Evolutionary conservation across 2,113 vertebrate genomes (phyloP).

Genomic region (Oophaga pumilio): DNA sequence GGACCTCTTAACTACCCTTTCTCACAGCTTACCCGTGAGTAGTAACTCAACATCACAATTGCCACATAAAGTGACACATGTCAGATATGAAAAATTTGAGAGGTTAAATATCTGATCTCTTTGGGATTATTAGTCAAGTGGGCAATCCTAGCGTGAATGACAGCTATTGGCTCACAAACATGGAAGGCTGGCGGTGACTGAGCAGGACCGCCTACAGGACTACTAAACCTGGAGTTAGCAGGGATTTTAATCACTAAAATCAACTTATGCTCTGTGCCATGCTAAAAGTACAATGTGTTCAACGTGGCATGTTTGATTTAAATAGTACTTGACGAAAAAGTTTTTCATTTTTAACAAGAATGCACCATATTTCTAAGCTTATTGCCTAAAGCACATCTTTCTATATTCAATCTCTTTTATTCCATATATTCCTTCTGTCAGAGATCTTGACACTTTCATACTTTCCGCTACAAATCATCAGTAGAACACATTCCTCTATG

Average conservation of each 20-base stretch:
- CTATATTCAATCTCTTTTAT: constrained; percentile 16
- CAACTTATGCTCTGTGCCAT: background rate
- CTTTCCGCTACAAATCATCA: constrained; percentile 14
- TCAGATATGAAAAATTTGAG: no score
- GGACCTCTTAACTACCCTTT: no score
- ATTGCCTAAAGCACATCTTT: constrained; percentile 4
- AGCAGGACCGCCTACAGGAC: background rate
- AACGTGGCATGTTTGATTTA: background rate
- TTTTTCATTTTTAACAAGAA: background rate
- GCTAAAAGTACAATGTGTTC: background rate
- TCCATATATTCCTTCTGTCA: background rate
- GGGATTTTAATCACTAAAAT: background rate
- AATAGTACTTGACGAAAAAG: background rate
- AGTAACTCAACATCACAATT: no score
- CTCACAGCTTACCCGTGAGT: no score
- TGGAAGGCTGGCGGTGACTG: background rate
- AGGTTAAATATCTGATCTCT: background rate
- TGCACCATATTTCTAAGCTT: background rate
- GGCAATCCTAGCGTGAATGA: background rate
- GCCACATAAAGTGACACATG: no score
- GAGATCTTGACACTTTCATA: constrained; percentile 9
- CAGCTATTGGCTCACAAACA: background rate
- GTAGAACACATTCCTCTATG: background rate
- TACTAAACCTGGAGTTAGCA: background rate
- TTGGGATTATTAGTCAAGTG: background rate